These are phyloP conservation scores for Sturnira hondurensis DNA, from an alignment of 2,113 vertebrate species.

Conservation along the genomic window DNA sequence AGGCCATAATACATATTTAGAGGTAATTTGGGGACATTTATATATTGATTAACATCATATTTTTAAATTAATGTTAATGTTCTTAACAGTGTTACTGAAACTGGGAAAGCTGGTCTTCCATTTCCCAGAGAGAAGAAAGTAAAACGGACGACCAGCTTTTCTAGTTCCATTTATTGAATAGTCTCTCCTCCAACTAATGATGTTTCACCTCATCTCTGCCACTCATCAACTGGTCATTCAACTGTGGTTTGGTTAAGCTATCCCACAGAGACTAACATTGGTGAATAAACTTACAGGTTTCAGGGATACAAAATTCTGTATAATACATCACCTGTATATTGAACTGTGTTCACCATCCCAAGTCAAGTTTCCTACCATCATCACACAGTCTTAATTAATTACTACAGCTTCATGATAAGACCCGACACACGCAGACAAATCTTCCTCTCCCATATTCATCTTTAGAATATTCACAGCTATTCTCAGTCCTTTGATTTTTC, in stretches of 20 bases:
- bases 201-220: neutral
- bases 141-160: neutral
- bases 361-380: neutral
- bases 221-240: rapidly evolving
- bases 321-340: too few relatives aligned
- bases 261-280: neutral
- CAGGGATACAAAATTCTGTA: too few relatives aligned
- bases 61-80: neutral
- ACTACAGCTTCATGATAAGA: neutral
- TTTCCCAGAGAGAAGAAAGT: too few relatives aligned
- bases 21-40: neutral
- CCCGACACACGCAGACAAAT: neutral
- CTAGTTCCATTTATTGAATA: neutral
- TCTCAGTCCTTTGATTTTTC: neutral
- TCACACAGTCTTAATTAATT: neutral
- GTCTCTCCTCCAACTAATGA: neutral
- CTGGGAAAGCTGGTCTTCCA: too few relatives aligned
- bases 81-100: neutral
- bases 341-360: too few relatives aligned
- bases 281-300: too few relatives aligned
- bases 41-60: neutral
- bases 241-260: neutral
- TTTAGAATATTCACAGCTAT: neutral
- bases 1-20: neutral
- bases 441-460: neutral